Evolutionary conservation across 2,113 vertebrate species (phyloP).

Genomic region (Brachypteracias leptosomus): DNA sequence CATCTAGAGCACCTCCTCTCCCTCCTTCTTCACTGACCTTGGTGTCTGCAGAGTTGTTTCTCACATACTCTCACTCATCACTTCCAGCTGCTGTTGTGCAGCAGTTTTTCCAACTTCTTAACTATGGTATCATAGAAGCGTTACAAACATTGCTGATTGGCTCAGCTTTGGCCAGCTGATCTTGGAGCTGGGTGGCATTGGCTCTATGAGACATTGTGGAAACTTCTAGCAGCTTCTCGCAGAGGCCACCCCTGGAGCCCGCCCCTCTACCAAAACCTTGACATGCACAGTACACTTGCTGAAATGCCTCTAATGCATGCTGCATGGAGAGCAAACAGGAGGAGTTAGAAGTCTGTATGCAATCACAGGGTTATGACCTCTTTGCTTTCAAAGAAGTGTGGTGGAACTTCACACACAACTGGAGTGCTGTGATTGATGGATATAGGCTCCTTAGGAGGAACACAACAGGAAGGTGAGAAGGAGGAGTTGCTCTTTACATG

Average conservation of each 20-base stretch:
- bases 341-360: background rate
- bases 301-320: background rate
- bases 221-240: background rate
- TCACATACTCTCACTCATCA: background rate
- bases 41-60: background rate
- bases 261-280: background rate
- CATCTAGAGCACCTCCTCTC: background rate
- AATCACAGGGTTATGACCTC: background rate
- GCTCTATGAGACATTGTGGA: background rate
- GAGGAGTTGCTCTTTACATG: background rate
- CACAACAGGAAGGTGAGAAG: background rate
- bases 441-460: background rate
- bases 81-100: background rate
- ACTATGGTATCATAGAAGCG: background rate
- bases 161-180: background rate
- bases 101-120: background rate
- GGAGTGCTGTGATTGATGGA: background rate
- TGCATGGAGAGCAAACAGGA: background rate
- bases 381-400: background rate
- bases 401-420: background rate
- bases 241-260: fast-evolving
- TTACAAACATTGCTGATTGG: background rate
- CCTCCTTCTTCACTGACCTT: background rate
- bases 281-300: background rate
- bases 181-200: background rate